phyloP scores from a whole-genome alignment of 2,888 invertebrate genomes.

The Heteromurus nitidus region DNA sequence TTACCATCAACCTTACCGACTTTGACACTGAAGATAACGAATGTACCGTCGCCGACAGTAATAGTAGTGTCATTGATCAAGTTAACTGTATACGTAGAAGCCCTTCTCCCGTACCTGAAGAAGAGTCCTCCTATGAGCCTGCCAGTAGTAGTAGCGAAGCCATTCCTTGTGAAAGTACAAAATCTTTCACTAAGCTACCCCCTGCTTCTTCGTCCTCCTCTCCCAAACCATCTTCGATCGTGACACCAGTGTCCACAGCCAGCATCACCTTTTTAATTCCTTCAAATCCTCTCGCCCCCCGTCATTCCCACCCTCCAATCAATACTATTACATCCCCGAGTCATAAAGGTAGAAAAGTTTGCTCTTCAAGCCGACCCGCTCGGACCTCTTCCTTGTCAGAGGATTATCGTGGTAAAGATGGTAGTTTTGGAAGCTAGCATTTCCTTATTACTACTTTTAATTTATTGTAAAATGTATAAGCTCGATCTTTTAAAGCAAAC shows the following conservation, averaged over 20 bases:
- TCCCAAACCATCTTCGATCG: too few species aligned
- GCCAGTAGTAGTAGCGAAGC: not conserved
- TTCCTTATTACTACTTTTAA: not conserved
- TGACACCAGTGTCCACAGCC: not conserved
- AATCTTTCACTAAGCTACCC: too few species aligned
- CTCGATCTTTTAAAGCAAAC: too few species aligned
- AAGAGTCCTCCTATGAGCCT: not conserved
- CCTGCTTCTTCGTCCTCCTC: too few species aligned
- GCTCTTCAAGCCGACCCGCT: too few species aligned
- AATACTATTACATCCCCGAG: not conserved
- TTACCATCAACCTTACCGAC: not conserved
- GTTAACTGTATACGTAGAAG: not conserved
- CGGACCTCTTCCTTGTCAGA: not conserved
- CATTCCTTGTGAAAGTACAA: not conserved
- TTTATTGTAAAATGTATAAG: too few species aligned
- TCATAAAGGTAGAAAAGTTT: not conserved
- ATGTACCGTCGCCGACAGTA: not conserved
- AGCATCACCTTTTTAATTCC: slow-evolving; percentile 38
- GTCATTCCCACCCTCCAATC: slow-evolving; percentile 15
- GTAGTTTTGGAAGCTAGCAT: slow-evolving; percentile 14
- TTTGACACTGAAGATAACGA: not conserved
- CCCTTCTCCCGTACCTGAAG: not conserved
- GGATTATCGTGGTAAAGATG: not conserved
- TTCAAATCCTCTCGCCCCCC: slow-evolving; percentile 28
- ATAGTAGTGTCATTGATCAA: slow-evolving; percentile 3